Evolutionary conservation across 2,888 invertebrate species (phyloP), one percentile per base, ranked within the genome.

Genomic region (Disparrhopalites patrizii): DNA sequence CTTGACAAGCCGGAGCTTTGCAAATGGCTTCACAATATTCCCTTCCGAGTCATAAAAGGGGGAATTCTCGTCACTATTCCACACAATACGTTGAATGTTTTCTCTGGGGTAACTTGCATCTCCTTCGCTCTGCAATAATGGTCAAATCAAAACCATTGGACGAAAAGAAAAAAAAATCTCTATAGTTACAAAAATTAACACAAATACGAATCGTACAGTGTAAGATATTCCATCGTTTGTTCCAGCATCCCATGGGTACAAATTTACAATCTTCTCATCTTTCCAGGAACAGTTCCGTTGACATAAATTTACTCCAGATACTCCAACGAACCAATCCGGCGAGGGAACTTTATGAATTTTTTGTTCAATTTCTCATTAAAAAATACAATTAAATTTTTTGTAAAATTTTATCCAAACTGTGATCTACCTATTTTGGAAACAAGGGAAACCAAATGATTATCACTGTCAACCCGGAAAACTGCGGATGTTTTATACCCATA

Each of bases 271-370:
- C 76, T 89, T 86, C 47, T 87, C 86, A 68, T 86, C 87, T 0
- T 88, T 84, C 98, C 98, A 98, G 0, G 91, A 88, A 78, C 98
- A 96, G 80, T 98, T 94, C 15, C 83, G 78, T 66, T 90, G 84
- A 78, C 98, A 98, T 1, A 98, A 82, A 77, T 98, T 94, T 72
- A 97, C 79, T 0, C 90, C 89, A 0, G 92, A 92, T 0, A 97
- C 89, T 0, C 97, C 97, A 1, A 96, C 90, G 64, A 96, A 90
- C 98, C 98, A 98, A 80, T 98, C 98, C 0, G 98, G 98, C 0
- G 95, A 95, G 0, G 98, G 98, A 68, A 92, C 78, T 78, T 54
- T 8, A 62, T 43, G 57, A n/a, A n/a, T n/a, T n/a, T 36, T 36
- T 36, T 36, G 36, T 36, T 36, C 8, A 10, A 13, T 36, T 36